These are phyloP conservation scores for Cebidichthys violaceus DNA, from an alignment of 2,113 vertebrate species.

Conservation along the genomic window DNA sequence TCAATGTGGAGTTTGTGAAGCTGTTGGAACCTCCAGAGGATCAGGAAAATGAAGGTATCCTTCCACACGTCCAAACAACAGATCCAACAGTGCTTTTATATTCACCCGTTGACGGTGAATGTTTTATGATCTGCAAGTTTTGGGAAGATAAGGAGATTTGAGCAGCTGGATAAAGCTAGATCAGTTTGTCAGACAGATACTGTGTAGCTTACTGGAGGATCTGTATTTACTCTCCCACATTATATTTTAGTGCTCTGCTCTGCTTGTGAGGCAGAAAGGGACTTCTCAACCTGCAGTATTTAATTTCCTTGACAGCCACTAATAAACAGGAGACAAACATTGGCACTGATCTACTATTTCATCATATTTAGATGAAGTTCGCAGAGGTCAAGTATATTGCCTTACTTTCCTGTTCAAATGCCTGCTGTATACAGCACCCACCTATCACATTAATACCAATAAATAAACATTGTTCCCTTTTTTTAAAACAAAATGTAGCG, in stretches of 20 bases:
- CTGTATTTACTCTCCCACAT: conserved; percentile 25
- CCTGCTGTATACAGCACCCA: background rate
- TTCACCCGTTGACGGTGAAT: conserved; percentile 17
- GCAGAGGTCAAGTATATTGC: background rate
- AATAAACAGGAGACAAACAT: conserved; percentile 56
- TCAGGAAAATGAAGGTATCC: conserved; percentile 93
- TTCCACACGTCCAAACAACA: conserved; percentile 19
- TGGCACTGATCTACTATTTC: conserved; percentile 37
- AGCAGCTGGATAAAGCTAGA: conserved; percentile 28
- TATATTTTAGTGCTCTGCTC: conserved; percentile 8
- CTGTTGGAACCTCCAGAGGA: conserved; percentile 94
- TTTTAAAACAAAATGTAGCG: background rate
- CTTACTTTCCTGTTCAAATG: background rate
- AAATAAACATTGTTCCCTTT: background rate
- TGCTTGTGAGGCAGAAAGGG: background rate
- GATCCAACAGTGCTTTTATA: background rate
- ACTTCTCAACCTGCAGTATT: conserved; percentile 48
- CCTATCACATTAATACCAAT: background rate
- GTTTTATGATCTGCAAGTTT: conserved; percentile 3
- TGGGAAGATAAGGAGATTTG: conserved; percentile 14
- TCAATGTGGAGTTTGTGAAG: conserved; percentile 94
- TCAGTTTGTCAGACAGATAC: conserved; percentile 10
- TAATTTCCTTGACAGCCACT: conserved; percentile 62
- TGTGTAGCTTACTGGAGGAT: conserved; percentile 8
- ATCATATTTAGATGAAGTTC: conserved; percentile 30